Evolutionary conservation across 2,797 vertebrate species (phyloP).

Genomic region (Nannoperca australis): DNA sequence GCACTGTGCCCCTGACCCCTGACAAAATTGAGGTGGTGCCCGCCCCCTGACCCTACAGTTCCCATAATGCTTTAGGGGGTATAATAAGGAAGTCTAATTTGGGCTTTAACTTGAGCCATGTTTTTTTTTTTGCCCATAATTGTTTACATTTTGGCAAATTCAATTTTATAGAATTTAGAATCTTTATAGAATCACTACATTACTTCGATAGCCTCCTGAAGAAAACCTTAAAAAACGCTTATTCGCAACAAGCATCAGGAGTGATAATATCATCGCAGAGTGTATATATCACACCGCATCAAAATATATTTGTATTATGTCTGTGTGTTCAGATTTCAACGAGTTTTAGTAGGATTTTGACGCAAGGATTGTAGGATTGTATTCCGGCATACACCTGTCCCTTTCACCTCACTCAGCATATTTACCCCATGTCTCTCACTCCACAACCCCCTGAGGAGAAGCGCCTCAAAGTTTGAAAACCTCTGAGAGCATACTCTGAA

Average conservation of each 20-base stretch:
- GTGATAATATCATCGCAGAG: neutral
- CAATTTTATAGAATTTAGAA: too few species aligned
- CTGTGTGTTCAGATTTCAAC: neutral
- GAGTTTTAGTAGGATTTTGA: neutral
- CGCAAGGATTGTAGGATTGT: neutral
- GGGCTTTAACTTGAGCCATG: neutral
- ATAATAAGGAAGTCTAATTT: neutral
- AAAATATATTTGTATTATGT: neutral
- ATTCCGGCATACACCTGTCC: neutral
- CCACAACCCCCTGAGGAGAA: too few species aligned
- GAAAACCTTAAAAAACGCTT: neutral
- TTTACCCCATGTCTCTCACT: neutral
- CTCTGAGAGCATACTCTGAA: neutral
- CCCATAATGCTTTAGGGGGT: slow-evolving; percentile 1
- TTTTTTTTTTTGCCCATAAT: neutral
- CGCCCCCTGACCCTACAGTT: neutral
- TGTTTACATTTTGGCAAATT: neutral
- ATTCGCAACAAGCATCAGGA: neutral
- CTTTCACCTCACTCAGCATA: neutral
- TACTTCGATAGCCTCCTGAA: neutral
- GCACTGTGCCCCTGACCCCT: neutral
- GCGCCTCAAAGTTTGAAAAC: neutral
- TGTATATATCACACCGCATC: neutral
- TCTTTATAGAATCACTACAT: too few species aligned
- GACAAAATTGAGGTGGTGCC: neutral